Percentiles rank a stretch among this genome's conserved stretches.
phyloP scores from a whole-genome alignment of 1,140 invertebrate genomes.

The Rhopalosiphum padi region DNA sequence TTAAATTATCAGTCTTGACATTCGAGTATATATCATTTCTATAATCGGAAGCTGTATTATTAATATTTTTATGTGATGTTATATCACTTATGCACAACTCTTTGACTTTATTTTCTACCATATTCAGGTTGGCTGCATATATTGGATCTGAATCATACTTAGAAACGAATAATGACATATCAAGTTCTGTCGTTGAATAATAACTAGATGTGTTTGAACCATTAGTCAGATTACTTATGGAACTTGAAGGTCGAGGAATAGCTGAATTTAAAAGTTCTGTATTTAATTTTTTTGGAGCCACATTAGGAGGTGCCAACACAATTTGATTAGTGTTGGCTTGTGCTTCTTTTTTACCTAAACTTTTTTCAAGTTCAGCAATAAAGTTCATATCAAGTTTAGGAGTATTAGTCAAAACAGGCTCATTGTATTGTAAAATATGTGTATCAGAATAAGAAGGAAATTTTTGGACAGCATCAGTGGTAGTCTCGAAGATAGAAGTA shows the following conservation, averaged over 20 bases:
- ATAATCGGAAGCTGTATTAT: neutral
- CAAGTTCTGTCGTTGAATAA: neutral
- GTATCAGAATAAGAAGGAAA: neutral
- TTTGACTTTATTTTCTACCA: conserved; percentile 57
- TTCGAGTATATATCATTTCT: conserved; percentile 27
- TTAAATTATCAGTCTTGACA: conserved; percentile 30
- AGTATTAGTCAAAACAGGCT: neutral
- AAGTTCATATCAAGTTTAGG: conserved; percentile 68
- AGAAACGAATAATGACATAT: conserved; percentile 13
- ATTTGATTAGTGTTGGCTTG: conserved; percentile 66
- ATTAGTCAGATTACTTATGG: neutral
- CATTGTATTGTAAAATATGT: neutral
- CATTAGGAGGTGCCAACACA: conserved; percentile 64
- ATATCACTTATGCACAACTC: conserved; percentile 59
- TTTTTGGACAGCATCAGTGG: neutral
- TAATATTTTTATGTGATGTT: neutral
- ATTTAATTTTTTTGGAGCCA: conserved; percentile 43
- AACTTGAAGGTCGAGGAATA: conserved; percentile 50
- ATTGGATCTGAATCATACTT: conserved; percentile 50
- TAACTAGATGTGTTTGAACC: conserved; percentile 5
- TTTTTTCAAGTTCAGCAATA: conserved; percentile 71
- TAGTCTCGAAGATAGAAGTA: conserved; percentile 64
- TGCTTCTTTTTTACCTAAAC: conserved; percentile 67
- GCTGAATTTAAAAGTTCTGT: conserved; percentile 37
- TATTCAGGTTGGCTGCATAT: conserved; percentile 57